A percentile compares a stretch with the other conserved stretches of the same genome.
These are phyloP conservation scores for Poicephalus meyeri DNA, from an alignment of 2,113 vertebrate species.

Conservation along the genomic window DNA sequence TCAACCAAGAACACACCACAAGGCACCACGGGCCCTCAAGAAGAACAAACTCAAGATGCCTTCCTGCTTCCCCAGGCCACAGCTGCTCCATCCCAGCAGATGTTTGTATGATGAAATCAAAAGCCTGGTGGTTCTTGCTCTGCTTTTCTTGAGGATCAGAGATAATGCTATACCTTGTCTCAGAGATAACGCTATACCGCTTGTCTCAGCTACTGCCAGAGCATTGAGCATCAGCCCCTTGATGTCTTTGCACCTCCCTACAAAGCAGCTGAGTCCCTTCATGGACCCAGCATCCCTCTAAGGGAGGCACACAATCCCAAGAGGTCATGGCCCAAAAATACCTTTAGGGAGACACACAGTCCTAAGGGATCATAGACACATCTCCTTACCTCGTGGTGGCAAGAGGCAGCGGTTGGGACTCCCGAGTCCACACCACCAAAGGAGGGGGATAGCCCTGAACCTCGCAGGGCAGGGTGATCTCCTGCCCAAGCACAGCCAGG, in stretches of 20 bases:
- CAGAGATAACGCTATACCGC: accelerated
- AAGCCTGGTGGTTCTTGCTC: background rate
- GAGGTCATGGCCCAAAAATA: accelerated
- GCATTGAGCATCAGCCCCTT: accelerated
- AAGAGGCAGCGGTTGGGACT: conserved; percentile 74
- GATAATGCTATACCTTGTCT: too few species aligned
- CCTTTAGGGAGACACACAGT: background rate
- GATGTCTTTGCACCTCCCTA: background rate
- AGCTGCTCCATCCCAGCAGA: background rate
- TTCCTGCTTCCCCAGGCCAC: background rate
- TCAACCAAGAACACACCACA: background rate
- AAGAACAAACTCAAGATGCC: background rate
- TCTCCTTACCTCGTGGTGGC: conserved; percentile 77
- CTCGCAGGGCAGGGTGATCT: conserved; percentile 86
- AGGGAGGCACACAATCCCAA: background rate
- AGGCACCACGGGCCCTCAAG: background rate
- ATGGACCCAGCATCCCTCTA: accelerated
- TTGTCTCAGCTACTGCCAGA: background rate
- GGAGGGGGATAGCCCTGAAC: conserved; percentile 83
- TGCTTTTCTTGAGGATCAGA: background rate
- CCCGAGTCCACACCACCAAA: conserved; percentile 83
- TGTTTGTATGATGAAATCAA: background rate
- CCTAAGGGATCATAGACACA: accelerated
- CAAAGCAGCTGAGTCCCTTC: background rate
- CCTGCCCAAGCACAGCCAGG: conserved; percentile 78